Base-by-base conservation (phyloP, 2,888 invertebrate genomes). In the Aphidoletes aphidimyza region DNA sequence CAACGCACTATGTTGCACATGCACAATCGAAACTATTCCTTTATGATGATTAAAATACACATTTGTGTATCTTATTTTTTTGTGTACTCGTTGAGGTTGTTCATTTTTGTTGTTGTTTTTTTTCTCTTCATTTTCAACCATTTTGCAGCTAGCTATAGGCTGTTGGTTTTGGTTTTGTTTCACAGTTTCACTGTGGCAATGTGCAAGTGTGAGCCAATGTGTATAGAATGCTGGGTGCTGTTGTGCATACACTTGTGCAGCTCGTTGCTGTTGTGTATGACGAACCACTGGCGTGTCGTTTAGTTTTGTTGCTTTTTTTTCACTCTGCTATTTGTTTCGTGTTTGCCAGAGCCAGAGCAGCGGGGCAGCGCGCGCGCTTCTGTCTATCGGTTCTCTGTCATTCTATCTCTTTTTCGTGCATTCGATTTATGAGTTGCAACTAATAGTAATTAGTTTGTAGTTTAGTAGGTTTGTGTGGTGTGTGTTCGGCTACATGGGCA, bases 391-490 rank as follows among this genome's bases (percentile, higher is more conserved):
- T 42, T 6, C 42, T 47, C 2, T 47, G 47, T 47, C 17, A 17
- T 47, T 42, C 42, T 42, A 42, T 42, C 11, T 42, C 42, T 6
- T 42, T 42, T 42, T 42, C 11, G 42, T 11, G 42, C 42, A 42
- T 42, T 42, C 8, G 8, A 42, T 42, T 42, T 42, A 11, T 47
- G 47, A 47, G 47, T 69, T 69, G 69, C 69, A 69, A 69, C 69
- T 69, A 69, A 30, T 69, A 69, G 30, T 69, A 69, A 69, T 69
- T 69, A 69, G 69, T 69, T 69, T 69, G 69, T 69, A 69, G 69
- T 69, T 69, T 69, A 69, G 69, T 69, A 69, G 69, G 69, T 69
- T 69, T 69, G 69, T 69, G 69, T 69, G 69, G 69, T 69, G 69
- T 69, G 69, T 69, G 39, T 39, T 5, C 39, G 39, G 5, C 6